Conservation (phyloP, 2,113 vertebrate genomes). For the Alexandromys fortis region DNA sequence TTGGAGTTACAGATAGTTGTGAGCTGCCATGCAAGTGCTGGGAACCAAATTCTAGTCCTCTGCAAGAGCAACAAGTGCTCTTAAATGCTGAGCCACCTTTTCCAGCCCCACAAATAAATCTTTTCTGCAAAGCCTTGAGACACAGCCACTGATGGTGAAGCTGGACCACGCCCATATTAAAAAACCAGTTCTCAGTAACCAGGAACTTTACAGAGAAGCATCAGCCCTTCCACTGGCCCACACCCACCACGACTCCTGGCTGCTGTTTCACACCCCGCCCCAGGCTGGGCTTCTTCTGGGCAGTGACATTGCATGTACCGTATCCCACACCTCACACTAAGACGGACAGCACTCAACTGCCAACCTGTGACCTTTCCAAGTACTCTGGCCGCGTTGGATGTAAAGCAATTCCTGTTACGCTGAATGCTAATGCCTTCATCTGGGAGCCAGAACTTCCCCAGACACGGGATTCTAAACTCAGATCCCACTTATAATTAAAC, state of each 20-base stretch:
- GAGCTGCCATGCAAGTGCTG: no score
- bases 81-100: neutral
- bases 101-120: neutral
- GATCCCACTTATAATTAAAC: neutral
- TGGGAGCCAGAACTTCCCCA: neutral
- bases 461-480: neutral
- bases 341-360: neutral
- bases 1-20: neutral
- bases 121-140: neutral
- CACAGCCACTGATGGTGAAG: neutral
- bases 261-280: neutral
- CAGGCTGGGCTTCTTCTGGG: neutral
- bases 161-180: neutral
- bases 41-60: neutral
- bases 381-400: neutral
- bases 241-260: accelerated
- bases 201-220: neutral
- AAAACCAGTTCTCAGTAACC: neutral
- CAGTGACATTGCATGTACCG: neutral
- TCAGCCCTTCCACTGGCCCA: neutral
- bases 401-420: neutral
- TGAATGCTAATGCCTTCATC: neutral
- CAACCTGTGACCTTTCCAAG: neutral
- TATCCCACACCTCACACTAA: neutral
- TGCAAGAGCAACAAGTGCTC: neutral